phyloP scores from a whole-genome alignment of 2,888 invertebrate species.

The Allolobophora icterica region DNA sequence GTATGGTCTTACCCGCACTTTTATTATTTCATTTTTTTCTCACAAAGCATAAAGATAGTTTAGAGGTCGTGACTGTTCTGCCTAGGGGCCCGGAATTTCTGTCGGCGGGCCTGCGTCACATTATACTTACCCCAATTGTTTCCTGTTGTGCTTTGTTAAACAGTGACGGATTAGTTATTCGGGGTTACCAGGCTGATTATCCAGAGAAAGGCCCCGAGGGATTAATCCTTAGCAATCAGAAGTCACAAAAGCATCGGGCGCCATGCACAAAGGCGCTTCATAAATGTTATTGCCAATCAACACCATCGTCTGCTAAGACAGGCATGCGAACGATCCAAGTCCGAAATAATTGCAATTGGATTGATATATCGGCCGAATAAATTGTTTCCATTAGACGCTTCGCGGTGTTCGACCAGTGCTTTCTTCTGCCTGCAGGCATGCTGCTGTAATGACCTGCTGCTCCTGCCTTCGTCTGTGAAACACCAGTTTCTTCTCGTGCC shows the following conservation, averaged over 20 bases:
- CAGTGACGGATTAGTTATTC: background rate
- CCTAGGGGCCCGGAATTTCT: too few species aligned
- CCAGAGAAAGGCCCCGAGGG: background rate
- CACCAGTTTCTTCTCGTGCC: background rate
- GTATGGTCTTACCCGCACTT: too few species aligned
- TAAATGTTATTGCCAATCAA: background rate
- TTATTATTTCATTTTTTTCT: too few species aligned
- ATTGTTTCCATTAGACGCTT: background rate
- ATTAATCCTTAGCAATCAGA: background rate
- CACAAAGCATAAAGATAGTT: too few species aligned
- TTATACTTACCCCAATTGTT: background rate
- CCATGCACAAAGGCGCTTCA: background rate
- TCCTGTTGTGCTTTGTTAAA: background rate
- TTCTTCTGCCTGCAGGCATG: background rate
- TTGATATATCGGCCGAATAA: conserved; percentile 10
- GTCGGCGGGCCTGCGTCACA: too few species aligned
- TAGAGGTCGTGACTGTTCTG: too few species aligned
- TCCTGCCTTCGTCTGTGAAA: background rate
- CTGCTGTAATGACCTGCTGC: background rate
- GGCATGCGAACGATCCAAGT: background rate
- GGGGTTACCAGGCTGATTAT: background rate
- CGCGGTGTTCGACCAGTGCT: background rate
- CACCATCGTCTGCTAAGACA: background rate
- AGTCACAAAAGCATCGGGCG: background rate
- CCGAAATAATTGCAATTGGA: conserved; percentile 11